Evolutionary conservation across 1,140 invertebrate genomes (phyloP).

Genomic region (Zaprionus nigranus): DNA sequence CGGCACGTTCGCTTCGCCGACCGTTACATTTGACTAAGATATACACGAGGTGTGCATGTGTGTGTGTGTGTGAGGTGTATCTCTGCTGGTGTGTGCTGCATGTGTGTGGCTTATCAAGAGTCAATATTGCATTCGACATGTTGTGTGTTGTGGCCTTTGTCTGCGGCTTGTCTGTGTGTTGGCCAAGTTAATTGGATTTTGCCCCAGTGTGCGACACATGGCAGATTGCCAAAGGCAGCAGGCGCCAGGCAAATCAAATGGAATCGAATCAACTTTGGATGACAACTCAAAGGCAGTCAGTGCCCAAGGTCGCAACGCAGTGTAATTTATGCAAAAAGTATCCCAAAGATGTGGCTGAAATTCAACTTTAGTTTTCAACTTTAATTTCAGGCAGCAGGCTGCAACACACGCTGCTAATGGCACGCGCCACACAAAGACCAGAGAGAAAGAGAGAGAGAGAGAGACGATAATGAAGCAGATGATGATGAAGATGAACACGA

Average conservation of each 20-base stretch:
- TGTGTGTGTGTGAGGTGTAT: background rate
- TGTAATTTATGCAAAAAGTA: background rate
- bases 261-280: slow-evolving; percentile 35
- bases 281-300: background rate
- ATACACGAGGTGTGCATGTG: background rate
- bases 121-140: slow-evolving; percentile 27
- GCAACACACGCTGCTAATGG: slow-evolving; percentile 4
- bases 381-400: slow-evolving; percentile 24
- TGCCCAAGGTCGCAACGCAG: background rate
- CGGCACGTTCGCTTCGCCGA: slow-evolving; percentile 36
- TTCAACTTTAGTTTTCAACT: slow-evolving; percentile 36
- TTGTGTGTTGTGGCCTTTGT: slow-evolving; percentile 26
- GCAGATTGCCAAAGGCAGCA: background rate
- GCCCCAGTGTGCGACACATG: slow-evolving; percentile 11
- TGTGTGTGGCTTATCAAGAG: slow-evolving; percentile 34
- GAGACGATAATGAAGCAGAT: slow-evolving; percentile 7
- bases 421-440: slow-evolving; percentile 9
- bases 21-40: slow-evolving; percentile 67
- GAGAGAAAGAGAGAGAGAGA: background rate
- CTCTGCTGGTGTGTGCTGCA: slow-evolving; percentile 1
- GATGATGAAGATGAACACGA: slow-evolving; percentile 6
- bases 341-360: slow-evolving; percentile 44
- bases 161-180: slow-evolving; percentile 36
- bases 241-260: slow-evolving; percentile 17
- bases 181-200: slow-evolving; percentile 68